Conservation (phyloP, 2,888 invertebrate genomes). For the Diarsia dahlii region DNA sequence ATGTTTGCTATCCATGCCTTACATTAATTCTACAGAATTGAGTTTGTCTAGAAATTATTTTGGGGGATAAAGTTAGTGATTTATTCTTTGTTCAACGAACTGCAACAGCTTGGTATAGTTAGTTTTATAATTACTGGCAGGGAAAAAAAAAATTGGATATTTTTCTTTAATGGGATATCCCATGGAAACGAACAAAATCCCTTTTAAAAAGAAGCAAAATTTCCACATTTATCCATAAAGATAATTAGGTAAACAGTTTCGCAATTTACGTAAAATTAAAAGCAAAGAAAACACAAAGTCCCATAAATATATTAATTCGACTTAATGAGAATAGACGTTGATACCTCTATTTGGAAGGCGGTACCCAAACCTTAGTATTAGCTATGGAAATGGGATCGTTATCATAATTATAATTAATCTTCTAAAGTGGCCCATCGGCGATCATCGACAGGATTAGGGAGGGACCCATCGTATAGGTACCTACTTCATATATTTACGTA, state of each 20-base stretch:
- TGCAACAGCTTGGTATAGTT: background rate
- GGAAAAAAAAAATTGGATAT: too few species aligned
- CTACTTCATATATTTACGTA: conserved; percentile 38
- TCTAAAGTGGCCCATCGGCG: conserved; percentile 71
- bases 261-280: conserved; percentile 12
- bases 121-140: background rate
- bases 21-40: background rate
- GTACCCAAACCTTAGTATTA: conserved; percentile 75
- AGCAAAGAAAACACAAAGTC: conserved; percentile 30
- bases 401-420: conserved; percentile 82
- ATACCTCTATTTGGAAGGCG: conserved; percentile 69
- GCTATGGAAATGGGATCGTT: conserved; percentile 80
- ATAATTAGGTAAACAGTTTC: background rate
- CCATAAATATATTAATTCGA: conserved; percentile 44
- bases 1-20: conserved; percentile 9
- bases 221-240: background rate
- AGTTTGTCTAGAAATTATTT: background rate
- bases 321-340: conserved; percentile 49
- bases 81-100: background rate
- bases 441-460: conserved; percentile 70
- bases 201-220: background rate
- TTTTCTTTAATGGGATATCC: background rate
- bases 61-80: background rate
- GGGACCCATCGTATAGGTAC: conserved; percentile 46
- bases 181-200: background rate